Evolutionary conservation across 1,140 invertebrate species (phyloP), one percentile per base, ranked within the genome.

Genomic region (Patella vulgata): DNA sequence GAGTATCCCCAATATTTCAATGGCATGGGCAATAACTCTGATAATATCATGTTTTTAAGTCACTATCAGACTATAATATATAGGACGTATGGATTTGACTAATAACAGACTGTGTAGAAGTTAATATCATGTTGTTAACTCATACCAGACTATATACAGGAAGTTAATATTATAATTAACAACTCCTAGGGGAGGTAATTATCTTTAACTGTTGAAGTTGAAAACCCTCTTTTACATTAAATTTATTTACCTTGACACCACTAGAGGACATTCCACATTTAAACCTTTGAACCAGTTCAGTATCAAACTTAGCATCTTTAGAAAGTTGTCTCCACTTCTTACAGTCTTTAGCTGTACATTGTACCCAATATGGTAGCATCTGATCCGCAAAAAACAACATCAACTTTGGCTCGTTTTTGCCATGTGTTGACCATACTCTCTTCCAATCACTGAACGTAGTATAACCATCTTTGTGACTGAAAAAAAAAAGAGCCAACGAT

Each of bases 351-450:
- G 46, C 36, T 1, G 31, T 70, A 71, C 84, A 85, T 59, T 80
- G 70, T 3, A 81, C 58, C 84, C 84, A 85, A 66, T 74, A 85
- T n/a, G 82, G 82, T 27, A 85, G 61, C 21, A 81, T 39, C 53
- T 81, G 70, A 57, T 85, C 84, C 14, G 63, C 58, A 63, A 84
- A 77, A 63, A 63, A 63, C 36, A 50, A 40, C 53, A 48, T 55
- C 17, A 50, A 27, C 43, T 61, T 61, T 54, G 83, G 60, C 36
- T 85, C 82, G 17, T 71, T 69, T 52, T 66, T 66, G 1, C 75
- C 75, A 57, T 82, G 74, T 1, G 66, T 56, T 19, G 74, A 70
- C 84, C 84, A 86, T 6, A 74, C 43, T 50, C 74, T 59, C 65
- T 80, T 83, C 85, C 85, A 86, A 8, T 68, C 53, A 14, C 55